These are phyloP conservation scores for Drosophila nebulosa DNA, from an alignment of 1,140 invertebrate genomes.

Conservation along the genomic window DNA sequence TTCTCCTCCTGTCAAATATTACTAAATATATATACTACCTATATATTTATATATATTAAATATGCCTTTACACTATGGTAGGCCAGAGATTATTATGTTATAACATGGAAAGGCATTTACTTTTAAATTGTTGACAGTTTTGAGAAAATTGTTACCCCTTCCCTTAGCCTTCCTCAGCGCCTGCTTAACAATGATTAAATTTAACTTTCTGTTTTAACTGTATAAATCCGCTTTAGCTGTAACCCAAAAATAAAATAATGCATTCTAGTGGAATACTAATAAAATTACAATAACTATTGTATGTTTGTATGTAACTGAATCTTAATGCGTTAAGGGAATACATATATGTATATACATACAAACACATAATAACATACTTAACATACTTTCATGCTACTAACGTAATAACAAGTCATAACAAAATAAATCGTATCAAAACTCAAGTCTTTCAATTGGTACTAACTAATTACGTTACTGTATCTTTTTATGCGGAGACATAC, in stretches of 20 bases:
- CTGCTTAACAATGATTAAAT: neutral
- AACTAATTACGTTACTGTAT: neutral
- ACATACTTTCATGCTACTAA: neutral
- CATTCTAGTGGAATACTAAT: slow-evolving; percentile 44
- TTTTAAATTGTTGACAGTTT: slow-evolving; percentile 62
- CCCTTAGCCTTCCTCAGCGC: neutral
- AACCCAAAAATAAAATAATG: slow-evolving; percentile 24
- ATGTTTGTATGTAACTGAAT: slow-evolving; percentile 34
- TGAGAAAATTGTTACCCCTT: slow-evolving; percentile 37
- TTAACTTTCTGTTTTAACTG: slow-evolving; percentile 22
- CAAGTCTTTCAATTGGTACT: slow-evolving; percentile 51
- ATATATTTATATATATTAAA: slow-evolving; percentile 30
- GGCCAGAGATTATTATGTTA: slow-evolving; percentile 16
- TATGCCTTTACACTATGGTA: slow-evolving; percentile 34
- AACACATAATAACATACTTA: slow-evolving; percentile 20
- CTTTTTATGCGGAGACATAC: slow-evolving; percentile 19
- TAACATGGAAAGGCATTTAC: slow-evolving; percentile 1
- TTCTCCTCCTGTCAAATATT: neutral
- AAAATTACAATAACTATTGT: slow-evolving; percentile 70
- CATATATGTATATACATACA: slow-evolving; percentile 28
- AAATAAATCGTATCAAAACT: slow-evolving; percentile 64
- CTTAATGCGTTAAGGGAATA: slow-evolving; percentile 16
- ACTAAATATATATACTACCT: neutral
- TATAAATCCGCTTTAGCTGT: slow-evolving; percentile 58
- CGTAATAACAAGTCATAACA: neutral